A percentile compares a stretch with the other conserved stretches of the same genome.
Conservation (phyloP, 2,797 vertebrate species). For the Oreortyx pictus region DNA sequence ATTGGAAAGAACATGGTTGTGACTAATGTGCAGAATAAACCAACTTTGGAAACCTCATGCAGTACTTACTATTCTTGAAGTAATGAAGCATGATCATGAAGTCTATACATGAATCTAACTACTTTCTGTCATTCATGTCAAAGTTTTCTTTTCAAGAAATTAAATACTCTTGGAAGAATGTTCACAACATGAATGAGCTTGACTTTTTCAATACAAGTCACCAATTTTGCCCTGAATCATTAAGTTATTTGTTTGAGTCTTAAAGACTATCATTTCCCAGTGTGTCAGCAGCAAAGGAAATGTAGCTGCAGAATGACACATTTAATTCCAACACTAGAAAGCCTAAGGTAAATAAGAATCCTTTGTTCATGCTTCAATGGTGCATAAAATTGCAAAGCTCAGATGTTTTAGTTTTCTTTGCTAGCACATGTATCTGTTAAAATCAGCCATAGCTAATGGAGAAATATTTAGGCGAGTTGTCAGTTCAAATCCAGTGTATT, state of each 20-base stretch:
- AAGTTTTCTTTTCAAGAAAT: slow-evolving; percentile 38
- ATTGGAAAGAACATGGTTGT: slow-evolving; percentile 47
- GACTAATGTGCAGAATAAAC: slow-evolving; percentile 70
- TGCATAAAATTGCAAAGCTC: background rate
- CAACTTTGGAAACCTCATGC: slow-evolving; percentile 52
- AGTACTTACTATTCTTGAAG: slow-evolving; percentile 51
- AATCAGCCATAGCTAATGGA: background rate
- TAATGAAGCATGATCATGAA: slow-evolving; percentile 62
- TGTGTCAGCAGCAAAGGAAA: background rate
- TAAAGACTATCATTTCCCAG: background rate
- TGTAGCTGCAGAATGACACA: background rate
- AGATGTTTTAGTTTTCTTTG: background rate
- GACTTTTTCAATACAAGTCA: background rate
- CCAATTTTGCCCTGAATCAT: slow-evolving; percentile 12
- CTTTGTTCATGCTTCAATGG: background rate
- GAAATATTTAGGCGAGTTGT: background rate
- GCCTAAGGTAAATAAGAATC: slow-evolving; percentile 38
- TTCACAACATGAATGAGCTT: slow-evolving; percentile 23
- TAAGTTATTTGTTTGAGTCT: slow-evolving; percentile 1
- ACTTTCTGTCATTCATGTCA: slow-evolving; percentile 38
- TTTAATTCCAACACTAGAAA: slow-evolving; percentile 38
- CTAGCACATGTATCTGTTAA: background rate
- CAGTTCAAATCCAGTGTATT: background rate
- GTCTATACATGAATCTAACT: slow-evolving; percentile 33
- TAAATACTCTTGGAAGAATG: background rate